Evolutionary conservation across 2,888 invertebrate genomes (phyloP).

Genomic region (Caenorhabditis macrosperma): DNA sequence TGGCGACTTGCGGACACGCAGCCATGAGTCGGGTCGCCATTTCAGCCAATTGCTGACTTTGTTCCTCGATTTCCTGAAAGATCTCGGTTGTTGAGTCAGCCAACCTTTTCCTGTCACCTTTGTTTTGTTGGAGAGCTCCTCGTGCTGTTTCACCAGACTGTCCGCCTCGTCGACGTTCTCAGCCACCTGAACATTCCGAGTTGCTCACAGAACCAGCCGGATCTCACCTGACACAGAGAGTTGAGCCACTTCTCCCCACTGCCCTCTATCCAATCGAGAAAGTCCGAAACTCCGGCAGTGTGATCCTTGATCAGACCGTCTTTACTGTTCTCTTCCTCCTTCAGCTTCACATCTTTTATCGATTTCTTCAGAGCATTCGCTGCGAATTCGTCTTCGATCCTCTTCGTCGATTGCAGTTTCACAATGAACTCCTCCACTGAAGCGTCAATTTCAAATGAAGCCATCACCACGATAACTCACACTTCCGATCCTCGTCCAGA

Average conservation of each 20-base stretch:
- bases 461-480: no score
- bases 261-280: conserved; percentile 81
- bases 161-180: conserved; percentile 85
- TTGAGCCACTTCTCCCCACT: conserved; percentile 87
- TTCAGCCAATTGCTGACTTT: conserved; percentile 87
- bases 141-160: conserved; percentile 86
- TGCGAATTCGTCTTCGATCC: conserved; percentile 58
- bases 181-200: conserved; percentile 64
- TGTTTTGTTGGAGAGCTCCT: conserved; percentile 83
- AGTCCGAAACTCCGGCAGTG: conserved; percentile 65
- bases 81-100: no score
- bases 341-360: conserved; percentile 49
- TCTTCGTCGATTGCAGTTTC: conserved; percentile 37
- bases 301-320: conserved; percentile 68
- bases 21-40: conserved; percentile 84
- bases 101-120: no score
- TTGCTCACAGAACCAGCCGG: neutral
- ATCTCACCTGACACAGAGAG: conserved; percentile 85
- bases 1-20: conserved; percentile 82
- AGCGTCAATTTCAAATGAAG: neutral
- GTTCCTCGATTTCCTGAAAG: conserved; percentile 86
- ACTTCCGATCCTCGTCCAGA: conserved; percentile 34
- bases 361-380: conserved; percentile 49
- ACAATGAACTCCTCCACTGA: conserved; percentile 54
- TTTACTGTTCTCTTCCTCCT: conserved; percentile 62